Base-by-base conservation (phyloP, 2,888 invertebrate genomes). In the Tipula vernalis region DNA sequence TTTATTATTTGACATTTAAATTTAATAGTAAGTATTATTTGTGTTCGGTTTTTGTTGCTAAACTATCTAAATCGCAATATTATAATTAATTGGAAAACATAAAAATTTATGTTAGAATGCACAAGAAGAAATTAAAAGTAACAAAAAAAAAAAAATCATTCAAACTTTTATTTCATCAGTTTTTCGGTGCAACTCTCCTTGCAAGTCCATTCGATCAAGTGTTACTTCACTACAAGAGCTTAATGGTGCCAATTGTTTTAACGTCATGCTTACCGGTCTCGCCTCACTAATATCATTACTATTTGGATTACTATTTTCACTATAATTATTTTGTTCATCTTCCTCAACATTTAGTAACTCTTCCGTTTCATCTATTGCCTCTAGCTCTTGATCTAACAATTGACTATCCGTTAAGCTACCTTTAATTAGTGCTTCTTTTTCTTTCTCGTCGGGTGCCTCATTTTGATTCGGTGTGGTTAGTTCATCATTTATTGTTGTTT, bases 171-270 rank as follows among this genome's bases (percentile, higher is more conserved):
- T 41, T 86, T 42, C n/a, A 44, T 42, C 41, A 6, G 15, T 12
- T 71, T 36, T 84, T 6, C 8, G 86, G 87, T 87, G 51, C 42
- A 87, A 36, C 85, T 87, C 87, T 86, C 86, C 87, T 6, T 87
- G 84, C 86, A 57, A 57, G 41, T 88, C 89, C 87, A 89, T 87
- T 87, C 88, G 88, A 88, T 89, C 88, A 87, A 91, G 89, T 51
- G 91, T 91, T 87, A 92, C 92, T 91, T 93, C 93, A 89, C 93
- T 93, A 89, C 93, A 93, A 88, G 93, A 92, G 89, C 92, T 92
- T 87, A 93, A 90, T 87, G 93, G 93, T 89, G 93, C 93, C 90
- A 92, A 90, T 89, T 90, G 88, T 88, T 89, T 89, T 51, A 90
- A 87, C 86, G 89, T 90, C 87, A 87, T 89, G 92, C 93, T 93